A percentile compares a stretch with the other conserved stretches of the same genome.
These are phyloP conservation scores for Oceanodroma leucorhoa DNA, from an alignment of 2,797 vertebrate species.

Conservation along the genomic window DNA sequence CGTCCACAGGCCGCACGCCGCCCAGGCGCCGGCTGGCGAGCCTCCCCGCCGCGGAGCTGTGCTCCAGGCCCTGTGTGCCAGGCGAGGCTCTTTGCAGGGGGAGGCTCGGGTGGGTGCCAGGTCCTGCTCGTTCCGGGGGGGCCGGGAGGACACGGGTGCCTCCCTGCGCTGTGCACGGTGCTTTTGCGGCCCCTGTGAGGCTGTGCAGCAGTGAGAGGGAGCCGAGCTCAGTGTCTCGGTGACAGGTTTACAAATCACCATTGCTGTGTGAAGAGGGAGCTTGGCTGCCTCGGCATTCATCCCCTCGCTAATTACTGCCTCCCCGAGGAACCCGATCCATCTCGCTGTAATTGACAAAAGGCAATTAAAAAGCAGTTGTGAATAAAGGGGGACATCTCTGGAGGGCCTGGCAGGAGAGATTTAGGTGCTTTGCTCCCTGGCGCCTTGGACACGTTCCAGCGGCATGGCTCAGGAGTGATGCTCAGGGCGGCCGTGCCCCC, in stretches of 20 bases:
- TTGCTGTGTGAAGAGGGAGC: constrained; percentile 23
- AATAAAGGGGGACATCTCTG: constrained; percentile 58
- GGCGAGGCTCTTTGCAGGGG: background rate
- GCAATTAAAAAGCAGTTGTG: constrained; percentile 65
- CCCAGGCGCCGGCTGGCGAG: fast-evolving
- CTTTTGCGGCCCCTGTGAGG: background rate
- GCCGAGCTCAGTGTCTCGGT: background rate
- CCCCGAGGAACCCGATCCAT: constrained; percentile 53
- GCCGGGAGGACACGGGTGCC: fast-evolving
- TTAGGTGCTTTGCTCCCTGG: constrained; percentile 14
- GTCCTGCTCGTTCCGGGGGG: fast-evolving
- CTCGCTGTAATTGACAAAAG: constrained; percentile 63
- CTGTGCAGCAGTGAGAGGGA: background rate
- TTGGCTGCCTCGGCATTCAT: constrained; percentile 48
- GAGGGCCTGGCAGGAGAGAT: constrained; percentile 22
- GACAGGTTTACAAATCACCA: constrained; percentile 68
- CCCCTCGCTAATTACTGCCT: constrained; percentile 49
- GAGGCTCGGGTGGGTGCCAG: fast-evolving
- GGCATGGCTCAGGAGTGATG: fast-evolving
- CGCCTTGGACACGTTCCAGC: background rate
- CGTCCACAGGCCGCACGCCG: fast-evolving
- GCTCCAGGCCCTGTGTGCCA: fast-evolving
- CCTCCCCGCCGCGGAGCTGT: fast-evolving
- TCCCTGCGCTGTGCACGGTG: fast-evolving
- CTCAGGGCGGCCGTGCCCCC: fast-evolving